Evolutionary conservation across 1,140 invertebrate species (phyloP), one percentile per base, ranked within the genome.

Genomic region (Eulimnadia texana): DNA sequence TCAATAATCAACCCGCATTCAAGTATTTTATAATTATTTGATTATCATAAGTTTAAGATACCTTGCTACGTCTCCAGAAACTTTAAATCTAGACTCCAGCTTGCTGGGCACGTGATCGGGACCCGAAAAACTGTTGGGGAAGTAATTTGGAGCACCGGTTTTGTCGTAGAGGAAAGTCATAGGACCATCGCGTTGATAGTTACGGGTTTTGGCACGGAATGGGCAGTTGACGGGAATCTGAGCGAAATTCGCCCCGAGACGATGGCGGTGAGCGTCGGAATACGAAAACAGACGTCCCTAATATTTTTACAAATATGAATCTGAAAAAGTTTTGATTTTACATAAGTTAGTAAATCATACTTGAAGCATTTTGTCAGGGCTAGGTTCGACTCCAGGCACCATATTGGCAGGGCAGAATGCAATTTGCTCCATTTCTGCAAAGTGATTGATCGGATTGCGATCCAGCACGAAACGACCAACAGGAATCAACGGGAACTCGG

Each of bases 311-410:
- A 50, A 2, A 3, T 55, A 25, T 42, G 22, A 49, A 25, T 10
- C 3, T 29, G n/a, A n/a, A 0, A 58, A n/a, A 2, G 27, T 49
- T 11, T 33, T 49, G 0, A 52, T 11, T 20, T 50, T 13, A 27
- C 20, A 13, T 50, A 22, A 19, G 24, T 11, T 51, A 52, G 16
- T 10, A 27, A 57, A 20, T 66, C n/a, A n/a, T 66, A 73, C 76
- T 70, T 93, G 90, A 64, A 98, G 76, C 88, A 98, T 90, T 77
- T 93, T 95, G 69, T 98, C 95, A 0, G 90, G 93, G 25, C 88
- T 90, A 13, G 88, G 79, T 70, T 91, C 84, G 70, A 98, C 91
- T 19, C 93, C 82, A 19, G 82, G 81, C 54, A 84, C 74, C 69
- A 85, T 66, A 67, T 83, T 78, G 2, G 79, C 72, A 2, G 83